phyloP scores from a whole-genome alignment of 2,113 vertebrate genomes.

The Gymnorhina tibicen region DNA sequence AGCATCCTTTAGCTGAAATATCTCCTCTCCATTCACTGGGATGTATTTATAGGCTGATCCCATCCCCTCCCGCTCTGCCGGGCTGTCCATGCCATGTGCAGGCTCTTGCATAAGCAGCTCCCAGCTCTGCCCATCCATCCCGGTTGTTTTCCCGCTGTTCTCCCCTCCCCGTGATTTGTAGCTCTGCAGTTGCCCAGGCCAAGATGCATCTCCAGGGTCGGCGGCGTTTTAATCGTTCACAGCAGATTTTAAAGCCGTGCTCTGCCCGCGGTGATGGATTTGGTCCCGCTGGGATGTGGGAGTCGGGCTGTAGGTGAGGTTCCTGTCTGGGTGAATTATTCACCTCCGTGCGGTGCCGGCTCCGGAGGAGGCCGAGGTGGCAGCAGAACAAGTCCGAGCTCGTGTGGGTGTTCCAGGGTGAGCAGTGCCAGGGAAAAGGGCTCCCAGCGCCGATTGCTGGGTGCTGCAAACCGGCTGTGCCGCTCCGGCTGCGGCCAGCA shows the following conservation, averaged over 20 bases:
- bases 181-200: neutral
- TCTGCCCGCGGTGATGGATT: neutral
- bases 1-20: neutral
- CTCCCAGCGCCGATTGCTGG: fast-evolving
- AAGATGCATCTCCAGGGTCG: neutral
- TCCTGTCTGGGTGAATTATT: neutral
- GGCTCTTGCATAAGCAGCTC: neutral
- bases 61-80: neutral
- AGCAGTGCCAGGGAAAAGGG: neutral
- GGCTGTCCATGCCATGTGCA: neutral
- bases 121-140: neutral
- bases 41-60: neutral
- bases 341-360: fast-evolving
- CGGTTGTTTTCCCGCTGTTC: neutral
- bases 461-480: neutral
- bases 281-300: neutral
- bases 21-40: neutral
- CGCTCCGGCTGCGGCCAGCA: fast-evolving
- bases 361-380: fast-evolving
- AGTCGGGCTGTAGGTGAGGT: neutral
- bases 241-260: neutral
- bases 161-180: neutral
- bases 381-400: neutral
- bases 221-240: neutral
- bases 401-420: neutral